A percentile compares a stretch with the other conserved stretches of the same genome.
phyloP scores from a whole-genome alignment of 2,113 vertebrate genomes.

The Rhinichthys klamathensis region DNA sequence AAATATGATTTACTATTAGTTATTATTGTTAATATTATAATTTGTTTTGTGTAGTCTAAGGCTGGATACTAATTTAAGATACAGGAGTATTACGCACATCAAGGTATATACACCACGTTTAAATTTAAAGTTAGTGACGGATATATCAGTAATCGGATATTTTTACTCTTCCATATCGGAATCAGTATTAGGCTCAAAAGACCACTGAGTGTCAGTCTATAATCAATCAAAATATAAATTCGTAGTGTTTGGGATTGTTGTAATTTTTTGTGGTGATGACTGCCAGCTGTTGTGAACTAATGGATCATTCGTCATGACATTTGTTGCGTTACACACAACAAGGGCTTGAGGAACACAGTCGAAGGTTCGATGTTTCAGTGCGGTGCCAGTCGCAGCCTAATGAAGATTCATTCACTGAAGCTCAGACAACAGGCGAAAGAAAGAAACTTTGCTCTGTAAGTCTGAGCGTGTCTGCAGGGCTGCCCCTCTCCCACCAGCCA shows the following conservation, averaged over 20 bases:
- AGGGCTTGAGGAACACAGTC: slow-evolving; percentile 43
- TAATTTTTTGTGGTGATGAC: slow-evolving; percentile 35
- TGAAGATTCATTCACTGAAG: slow-evolving; percentile 62
- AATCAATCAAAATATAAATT: slow-evolving; percentile 1
- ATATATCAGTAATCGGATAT: background rate
- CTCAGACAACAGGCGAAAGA: slow-evolving; percentile 47
- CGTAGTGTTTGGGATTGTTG: slow-evolving; percentile 2
- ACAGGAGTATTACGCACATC: background rate
- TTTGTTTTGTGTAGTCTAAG: background rate
- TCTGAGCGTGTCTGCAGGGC: slow-evolving; percentile 64
- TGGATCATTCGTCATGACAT: slow-evolving; percentile 25
- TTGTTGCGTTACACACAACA: slow-evolving; percentile 43
- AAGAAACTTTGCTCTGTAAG: slow-evolving; percentile 52
- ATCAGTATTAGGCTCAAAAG: background rate
- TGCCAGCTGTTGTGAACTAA: slow-evolving; percentile 43
- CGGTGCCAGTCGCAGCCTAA: slow-evolving; percentile 52
- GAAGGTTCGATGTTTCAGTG: slow-evolving; percentile 49
- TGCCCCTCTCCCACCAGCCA: slow-evolving; percentile 37
- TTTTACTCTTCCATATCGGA: background rate
- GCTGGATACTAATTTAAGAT: background rate
- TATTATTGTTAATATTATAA: too few relatives aligned
- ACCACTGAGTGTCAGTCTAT: slow-evolving; percentile 14
- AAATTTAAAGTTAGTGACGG: background rate
- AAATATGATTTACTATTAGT: background rate
- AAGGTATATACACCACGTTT: background rate